Evolutionary conservation across 1,140 invertebrate genomes (phyloP).

Genomic region (Drosophila oshimai): DNA sequence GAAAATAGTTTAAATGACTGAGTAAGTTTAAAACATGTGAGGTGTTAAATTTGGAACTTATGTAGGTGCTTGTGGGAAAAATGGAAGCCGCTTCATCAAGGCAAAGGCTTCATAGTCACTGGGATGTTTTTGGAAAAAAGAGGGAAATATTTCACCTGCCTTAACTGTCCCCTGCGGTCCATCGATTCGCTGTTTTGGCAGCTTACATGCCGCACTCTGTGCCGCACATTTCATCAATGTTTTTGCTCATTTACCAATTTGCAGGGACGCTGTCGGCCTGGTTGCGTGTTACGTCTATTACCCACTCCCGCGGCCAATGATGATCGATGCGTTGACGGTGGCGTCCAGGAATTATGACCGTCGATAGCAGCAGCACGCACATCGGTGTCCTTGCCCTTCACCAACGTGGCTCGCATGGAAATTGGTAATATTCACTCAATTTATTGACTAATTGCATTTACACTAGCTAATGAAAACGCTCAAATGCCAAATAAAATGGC

Average conservation of each 20-base stretch:
- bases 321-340: conserved; percentile 63
- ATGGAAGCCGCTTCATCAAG: too few species aligned
- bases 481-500: conserved; percentile 71
- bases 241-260: conserved; percentile 59
- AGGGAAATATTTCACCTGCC: background rate
- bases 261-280: conserved; percentile 15
- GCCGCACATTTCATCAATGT: conserved; percentile 26
- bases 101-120: too few species aligned
- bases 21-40: too few species aligned
- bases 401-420: conserved; percentile 66
- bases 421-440: conserved; percentile 74
- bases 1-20: too few species aligned
- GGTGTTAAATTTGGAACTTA: too few species aligned
- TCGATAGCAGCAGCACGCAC: conserved; percentile 52
- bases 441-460: conserved; percentile 78
- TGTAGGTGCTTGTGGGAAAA: too few species aligned
- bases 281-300: conserved; percentile 34
- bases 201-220: conserved; percentile 15
- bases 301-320: conserved; percentile 24
- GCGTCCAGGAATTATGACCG: conserved; percentile 59
- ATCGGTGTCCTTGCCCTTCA: conserved; percentile 33
- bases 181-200: conserved; percentile 8
- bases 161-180: background rate
- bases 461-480: conserved; percentile 62
- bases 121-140: too few species aligned